phyloP scores from a whole-genome alignment of 2,888 invertebrate species.

The Drosophila pseudotakahashii region DNA sequence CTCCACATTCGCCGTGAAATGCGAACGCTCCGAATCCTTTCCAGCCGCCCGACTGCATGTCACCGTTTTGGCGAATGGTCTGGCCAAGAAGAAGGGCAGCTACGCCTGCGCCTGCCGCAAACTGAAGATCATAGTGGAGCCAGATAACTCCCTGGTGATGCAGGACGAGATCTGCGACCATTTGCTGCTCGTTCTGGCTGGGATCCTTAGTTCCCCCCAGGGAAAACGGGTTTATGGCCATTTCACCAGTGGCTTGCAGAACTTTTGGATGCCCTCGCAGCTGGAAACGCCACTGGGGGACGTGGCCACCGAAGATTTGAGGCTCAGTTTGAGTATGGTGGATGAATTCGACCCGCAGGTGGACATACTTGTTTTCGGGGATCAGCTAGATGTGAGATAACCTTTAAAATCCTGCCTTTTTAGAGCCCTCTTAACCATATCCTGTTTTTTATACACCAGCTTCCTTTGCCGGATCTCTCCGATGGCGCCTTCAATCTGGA shows the following conservation, averaged over 20 bases:
- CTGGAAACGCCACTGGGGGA: constrained; percentile 70
- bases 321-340: constrained; percentile 61
- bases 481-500: constrained; percentile 75
- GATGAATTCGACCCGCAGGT: constrained; percentile 61
- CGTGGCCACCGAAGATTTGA: constrained; percentile 48
- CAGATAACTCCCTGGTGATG: constrained; percentile 81
- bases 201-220: constrained; percentile 76
- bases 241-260: constrained; percentile 77
- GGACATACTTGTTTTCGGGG: constrained; percentile 78
- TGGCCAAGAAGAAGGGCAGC: constrained; percentile 61
- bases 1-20: constrained; percentile 81
- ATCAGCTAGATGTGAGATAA: constrained; percentile 50
- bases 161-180: constrained; percentile 84
- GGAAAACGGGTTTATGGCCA: constrained; percentile 75
- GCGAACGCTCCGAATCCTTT: constrained; percentile 76
- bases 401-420: background rate
- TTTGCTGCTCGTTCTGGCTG: constrained; percentile 80
- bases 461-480: constrained; percentile 77
- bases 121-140: constrained; percentile 81
- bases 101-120: constrained; percentile 83
- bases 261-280: constrained; percentile 80
- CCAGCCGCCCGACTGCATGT: constrained; percentile 82
- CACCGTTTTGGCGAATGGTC: constrained; percentile 70
- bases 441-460: background rate
- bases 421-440: background rate